Base-by-base conservation (phyloP, 2,113 vertebrate genomes). In the Agelaius phoeniceus region DNA sequence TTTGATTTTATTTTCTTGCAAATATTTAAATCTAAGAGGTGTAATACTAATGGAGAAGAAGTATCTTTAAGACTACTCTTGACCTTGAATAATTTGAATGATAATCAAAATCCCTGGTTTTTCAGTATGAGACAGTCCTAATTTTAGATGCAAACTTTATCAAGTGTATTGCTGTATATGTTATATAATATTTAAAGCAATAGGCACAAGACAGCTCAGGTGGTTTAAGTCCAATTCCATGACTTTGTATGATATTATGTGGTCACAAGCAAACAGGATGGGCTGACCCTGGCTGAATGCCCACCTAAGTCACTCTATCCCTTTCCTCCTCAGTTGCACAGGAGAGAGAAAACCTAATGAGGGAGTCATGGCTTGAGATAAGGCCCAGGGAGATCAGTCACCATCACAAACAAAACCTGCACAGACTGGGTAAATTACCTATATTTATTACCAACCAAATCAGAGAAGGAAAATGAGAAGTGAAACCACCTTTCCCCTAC, bases 281-380 rank as follows among this genome's bases (percentile, higher is more conserved):
- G 61, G 33, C 15, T 74, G 33, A 59, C 18, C 22, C 8, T 31
- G n/a, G 11, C 24, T 72, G 61, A 16, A 58, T 14, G 15, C 8
- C 18, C 18, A 68, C 15, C 13, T 48, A 49, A 48, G 48, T 7
- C 0, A 0, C 18, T 43, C 30, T 28, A 21, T 10, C 6, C 19
- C 26, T 43, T 27, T 15, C n/a, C 10, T 58, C 31, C 28, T 61
- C 24, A 67, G 21, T 2, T 41, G 15, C 17, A 48, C n/a, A 61
- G 24, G 52, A 37, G 17, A 46, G 4, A 41, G 27, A 67, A 65
- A 48, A 28, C 13, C 41, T 7, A 59, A 31, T 3, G 0, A 74
- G 41, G 67, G 39, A 5, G 6, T 54, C 8, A 3, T 16, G 39
- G 17, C 26, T 83, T 0, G 0, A 82, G n/a, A 48, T 41, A 55